A percentile compares a stretch with the other conserved stretches of the same genome.
Conservation (phyloP, 1,140 invertebrate species). For the Eueides isabella region DNA sequence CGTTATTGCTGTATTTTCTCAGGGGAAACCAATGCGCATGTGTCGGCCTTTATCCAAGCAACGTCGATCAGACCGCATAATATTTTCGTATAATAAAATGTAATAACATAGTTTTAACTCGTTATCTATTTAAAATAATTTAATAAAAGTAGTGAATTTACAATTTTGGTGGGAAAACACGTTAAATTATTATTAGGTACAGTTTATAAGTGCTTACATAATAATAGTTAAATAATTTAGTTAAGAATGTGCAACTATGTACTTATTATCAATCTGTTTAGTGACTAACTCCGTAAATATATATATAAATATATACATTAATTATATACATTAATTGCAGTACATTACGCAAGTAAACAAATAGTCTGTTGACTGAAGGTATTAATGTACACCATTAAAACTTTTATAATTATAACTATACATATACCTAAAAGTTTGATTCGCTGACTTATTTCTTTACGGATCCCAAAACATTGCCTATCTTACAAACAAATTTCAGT, state of each 20-base stretch:
- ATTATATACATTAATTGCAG: not conserved
- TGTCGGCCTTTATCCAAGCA: not conserved
- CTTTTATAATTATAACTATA: no score
- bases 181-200: not conserved
- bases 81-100: not conserved
- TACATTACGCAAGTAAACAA: not conserved
- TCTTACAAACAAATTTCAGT: not conserved
- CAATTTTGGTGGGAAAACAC: not conserved
- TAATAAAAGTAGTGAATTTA: not conserved
- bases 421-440: not conserved
- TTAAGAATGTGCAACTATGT: not conserved
- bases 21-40: not conserved
- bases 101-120: not conserved
- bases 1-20: constrained; percentile 7
- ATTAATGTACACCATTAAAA: no score
- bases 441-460: not conserved
- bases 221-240: not conserved
- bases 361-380: not conserved
- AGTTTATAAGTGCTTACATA: not conserved
- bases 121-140: not conserved
- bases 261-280: not conserved
- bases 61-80: constrained; percentile 6
- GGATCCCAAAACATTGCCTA: not conserved
- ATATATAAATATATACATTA: not conserved
- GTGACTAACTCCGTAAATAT: not conserved